phyloP scores from a whole-genome alignment of 2,797 vertebrate genomes.

The Brachymystax lenok region DNA sequence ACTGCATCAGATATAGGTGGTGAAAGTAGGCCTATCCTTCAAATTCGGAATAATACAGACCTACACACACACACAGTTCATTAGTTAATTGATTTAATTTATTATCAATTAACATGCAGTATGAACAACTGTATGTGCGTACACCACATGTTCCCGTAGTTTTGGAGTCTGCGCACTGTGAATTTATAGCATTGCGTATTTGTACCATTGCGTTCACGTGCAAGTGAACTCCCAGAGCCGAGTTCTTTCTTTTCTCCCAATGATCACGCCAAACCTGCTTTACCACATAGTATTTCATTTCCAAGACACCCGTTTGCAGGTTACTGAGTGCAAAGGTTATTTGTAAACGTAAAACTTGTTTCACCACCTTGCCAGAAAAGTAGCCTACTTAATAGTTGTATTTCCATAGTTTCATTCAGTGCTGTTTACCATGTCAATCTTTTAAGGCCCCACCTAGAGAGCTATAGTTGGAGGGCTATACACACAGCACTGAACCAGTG shows the following conservation, averaged over 20 bases:
- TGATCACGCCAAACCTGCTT: slow-evolving; percentile 6
- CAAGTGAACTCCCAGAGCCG: neutral
- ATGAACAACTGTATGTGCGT: neutral
- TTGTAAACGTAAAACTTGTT: neutral
- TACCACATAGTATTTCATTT: neutral
- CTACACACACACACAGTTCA: too few relatives aligned
- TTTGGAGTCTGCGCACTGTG: neutral
- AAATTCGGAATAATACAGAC: too few relatives aligned
- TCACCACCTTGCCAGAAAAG: neutral
- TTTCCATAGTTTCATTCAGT: neutral
- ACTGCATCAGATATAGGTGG: too few relatives aligned
- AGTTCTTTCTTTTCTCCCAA: neutral
- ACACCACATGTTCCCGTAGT: neutral
- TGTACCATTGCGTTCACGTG: neutral
- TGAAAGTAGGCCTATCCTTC: neutral
- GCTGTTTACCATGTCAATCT: neutral
- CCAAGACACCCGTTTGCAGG: neutral
- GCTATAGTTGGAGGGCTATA: neutral
- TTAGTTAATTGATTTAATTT: too few relatives aligned
- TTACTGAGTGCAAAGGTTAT: neutral
- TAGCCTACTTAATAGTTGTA: neutral
- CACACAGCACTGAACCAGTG: neutral
- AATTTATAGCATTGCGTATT: neutral
- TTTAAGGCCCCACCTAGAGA: neutral
- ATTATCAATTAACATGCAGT: neutral